phyloP scores from a whole-genome alignment of 2,797 vertebrate genomes.

The Antennarius maculatus region DNA sequence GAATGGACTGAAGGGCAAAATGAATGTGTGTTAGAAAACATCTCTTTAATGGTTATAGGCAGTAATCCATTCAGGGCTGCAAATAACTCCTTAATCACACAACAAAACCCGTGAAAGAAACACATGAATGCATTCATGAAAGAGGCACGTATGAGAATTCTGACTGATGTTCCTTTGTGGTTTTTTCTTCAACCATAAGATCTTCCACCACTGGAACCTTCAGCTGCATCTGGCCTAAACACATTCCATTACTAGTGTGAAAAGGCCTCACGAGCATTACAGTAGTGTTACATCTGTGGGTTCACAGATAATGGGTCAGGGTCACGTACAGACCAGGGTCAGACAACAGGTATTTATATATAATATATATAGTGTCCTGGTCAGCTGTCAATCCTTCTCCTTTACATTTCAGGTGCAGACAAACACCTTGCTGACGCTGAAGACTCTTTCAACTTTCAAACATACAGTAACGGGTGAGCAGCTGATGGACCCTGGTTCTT shows the following conservation, averaged over 20 bases:
- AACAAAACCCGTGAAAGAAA: too few species aligned
- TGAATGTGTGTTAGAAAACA: slow-evolving; percentile 23
- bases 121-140: too few species aligned
- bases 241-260: not conserved
- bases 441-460: slow-evolving; percentile 21
- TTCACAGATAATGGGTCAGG: slow-evolving; percentile 9
- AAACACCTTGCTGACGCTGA: slow-evolving; percentile 19
- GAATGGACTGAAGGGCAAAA: too few species aligned
- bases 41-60: slow-evolving; percentile 33
- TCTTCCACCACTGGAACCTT: too few species aligned
- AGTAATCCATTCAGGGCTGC: slow-evolving; percentile 15
- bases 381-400: slow-evolving; percentile 9
- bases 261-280: not conserved
- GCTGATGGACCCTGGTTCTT: too few species aligned
- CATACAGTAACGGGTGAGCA: slow-evolving; percentile 55
- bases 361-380: too few species aligned
- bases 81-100: too few species aligned
- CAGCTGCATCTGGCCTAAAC: slow-evolving; percentile 1
- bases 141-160: too few species aligned
- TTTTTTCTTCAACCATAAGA: too few species aligned
- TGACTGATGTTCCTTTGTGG: too few species aligned
- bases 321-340: slow-evolving; percentile 4
- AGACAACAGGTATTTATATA: too few species aligned
- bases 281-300: slow-evolving; percentile 4
- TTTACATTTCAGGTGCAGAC: slow-evolving; percentile 42